phyloP scores from a whole-genome alignment of 2,888 invertebrate species.

The Pseudeuparius sepicola region DNA sequence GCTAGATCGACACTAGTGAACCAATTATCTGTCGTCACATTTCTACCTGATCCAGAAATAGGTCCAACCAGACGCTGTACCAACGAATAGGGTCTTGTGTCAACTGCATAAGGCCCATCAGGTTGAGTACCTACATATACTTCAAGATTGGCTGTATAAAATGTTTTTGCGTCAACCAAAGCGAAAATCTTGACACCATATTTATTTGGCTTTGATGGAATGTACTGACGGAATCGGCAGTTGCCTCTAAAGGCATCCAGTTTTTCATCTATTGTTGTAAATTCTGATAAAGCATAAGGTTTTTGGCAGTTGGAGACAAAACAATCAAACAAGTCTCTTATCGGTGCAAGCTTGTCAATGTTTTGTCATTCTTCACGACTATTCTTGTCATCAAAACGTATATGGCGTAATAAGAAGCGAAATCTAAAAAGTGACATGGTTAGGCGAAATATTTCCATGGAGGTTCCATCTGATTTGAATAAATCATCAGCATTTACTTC shows the following conservation, averaged over 20 bases:
- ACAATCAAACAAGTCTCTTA: conserved; percentile 4
- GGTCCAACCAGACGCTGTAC: conserved; percentile 17
- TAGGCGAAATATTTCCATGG: conserved; percentile 8
- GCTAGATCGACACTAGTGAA: no score
- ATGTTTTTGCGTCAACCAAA: conserved; percentile 23
- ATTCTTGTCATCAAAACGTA: conserved; percentile 10
- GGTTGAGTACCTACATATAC: conserved; percentile 26
- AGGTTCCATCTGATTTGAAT: conserved; percentile 8
- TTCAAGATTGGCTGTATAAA: conserved; percentile 25
- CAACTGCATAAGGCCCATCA: conserved; percentile 20
- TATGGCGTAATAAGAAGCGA: conserved; percentile 8
- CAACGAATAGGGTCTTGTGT: conserved; percentile 18
- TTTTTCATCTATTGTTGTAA: conserved; percentile 22
- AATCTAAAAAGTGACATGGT: conserved; percentile 5
- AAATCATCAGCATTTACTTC: conserved; percentile 3
- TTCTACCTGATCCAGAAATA: conserved; percentile 18
- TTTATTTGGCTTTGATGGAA: no score
- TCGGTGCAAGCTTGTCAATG: conserved; percentile 5
- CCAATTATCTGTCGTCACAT: conserved; percentile 20
- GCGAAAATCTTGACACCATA: conserved; percentile 28
- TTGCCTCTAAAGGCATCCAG: not conserved
- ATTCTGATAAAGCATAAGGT: conserved; percentile 6
- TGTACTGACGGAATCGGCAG: conserved; percentile 12
- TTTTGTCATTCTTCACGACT: conserved; percentile 4
- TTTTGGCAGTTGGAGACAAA: conserved; percentile 3